Base-by-base conservation (phyloP, 2,113 vertebrate genomes). In the Pangasianodon hypophthalmus region DNA sequence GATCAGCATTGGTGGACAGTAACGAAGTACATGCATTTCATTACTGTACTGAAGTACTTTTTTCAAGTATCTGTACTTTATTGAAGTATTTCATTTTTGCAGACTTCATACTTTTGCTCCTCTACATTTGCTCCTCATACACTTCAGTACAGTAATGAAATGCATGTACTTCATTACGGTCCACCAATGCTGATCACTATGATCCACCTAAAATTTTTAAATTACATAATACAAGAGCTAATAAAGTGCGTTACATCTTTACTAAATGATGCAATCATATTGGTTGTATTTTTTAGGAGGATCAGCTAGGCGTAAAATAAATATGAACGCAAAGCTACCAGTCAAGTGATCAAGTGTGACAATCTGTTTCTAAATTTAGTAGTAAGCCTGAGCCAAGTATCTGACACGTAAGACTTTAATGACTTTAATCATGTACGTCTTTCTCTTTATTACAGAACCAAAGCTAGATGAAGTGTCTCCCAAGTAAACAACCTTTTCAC, bases 401-500 rank as follows among this genome's bases (percentile, higher is more conserved):
- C 71, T 77, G 8, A 41, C 16, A 7, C n/a, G 24, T 8, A 82
- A 52, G 37, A 11, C 32, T 81, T 84, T 87, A n/a, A 79, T 79
- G 58, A 26, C 37, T 37, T 37, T 37, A 37, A 37, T 37, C 37
- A 37, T 1, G 37, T 37, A 69, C 56, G 21, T 18, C 86, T 88
- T 2, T 87, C 18, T 93, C 92, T 93, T 92, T 88, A 52, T 81
- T 80, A 71, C 85, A 96, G 95, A 96, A 88, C 95, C 95, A 44
- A 93, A 91, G 87, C 90, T 95, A 52, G 95, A 95, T 26, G 94
- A 96, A 79, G 93, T 93, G 10, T 91, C 93, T 50, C 75, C 92
- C 89, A 95, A 95, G 91, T 96, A 91, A 96, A 92, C 83, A 48
- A 24, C 64, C 6, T n/a, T 80, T 18, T 86, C 75, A 29, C 29